A percentile compares a stretch with the other conserved stretches of the same genome.
Evolutionary conservation across 2,888 invertebrate genomes (phyloP).

Genomic region (Thecophora atra): DNA sequence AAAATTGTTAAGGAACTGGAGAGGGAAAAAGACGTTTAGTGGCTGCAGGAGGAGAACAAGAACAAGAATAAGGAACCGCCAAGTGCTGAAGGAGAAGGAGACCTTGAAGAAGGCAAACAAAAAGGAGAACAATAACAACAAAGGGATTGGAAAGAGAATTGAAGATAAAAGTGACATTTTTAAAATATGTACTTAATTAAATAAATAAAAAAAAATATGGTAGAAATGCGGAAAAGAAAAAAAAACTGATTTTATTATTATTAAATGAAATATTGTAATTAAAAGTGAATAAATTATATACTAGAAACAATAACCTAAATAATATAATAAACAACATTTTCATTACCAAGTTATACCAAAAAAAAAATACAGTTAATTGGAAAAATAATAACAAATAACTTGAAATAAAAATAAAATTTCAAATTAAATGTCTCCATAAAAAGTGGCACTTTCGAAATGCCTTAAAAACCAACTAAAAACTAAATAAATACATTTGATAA

Average conservation of each 20-base stretch:
- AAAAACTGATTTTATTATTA: conserved; percentile 28
- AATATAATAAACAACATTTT: conserved; percentile 30
- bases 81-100: neutral
- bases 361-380: neutral
- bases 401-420: no score
- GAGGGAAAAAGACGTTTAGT: no score
- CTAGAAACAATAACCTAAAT: conserved; percentile 33
- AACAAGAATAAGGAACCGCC: no score
- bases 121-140: neutral
- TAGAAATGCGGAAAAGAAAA: neutral
- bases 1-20: no score
- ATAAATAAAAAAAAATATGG: conserved; percentile 7
- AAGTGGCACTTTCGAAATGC: conserved; percentile 3
- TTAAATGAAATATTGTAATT: conserved; percentile 26
- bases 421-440: no score
- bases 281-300: conserved; percentile 8
- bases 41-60: no score
- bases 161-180: no score
- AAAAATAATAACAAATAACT: conserved; percentile 2
- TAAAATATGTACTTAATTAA: no score
- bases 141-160: no score
- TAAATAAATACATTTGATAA: neutral
- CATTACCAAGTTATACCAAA: conserved; percentile 30
- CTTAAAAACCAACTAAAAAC: neutral
- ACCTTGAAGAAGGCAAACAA: neutral